Base-by-base conservation (phyloP, 2,113 vertebrate species). In the Calidris pugnax region DNA sequence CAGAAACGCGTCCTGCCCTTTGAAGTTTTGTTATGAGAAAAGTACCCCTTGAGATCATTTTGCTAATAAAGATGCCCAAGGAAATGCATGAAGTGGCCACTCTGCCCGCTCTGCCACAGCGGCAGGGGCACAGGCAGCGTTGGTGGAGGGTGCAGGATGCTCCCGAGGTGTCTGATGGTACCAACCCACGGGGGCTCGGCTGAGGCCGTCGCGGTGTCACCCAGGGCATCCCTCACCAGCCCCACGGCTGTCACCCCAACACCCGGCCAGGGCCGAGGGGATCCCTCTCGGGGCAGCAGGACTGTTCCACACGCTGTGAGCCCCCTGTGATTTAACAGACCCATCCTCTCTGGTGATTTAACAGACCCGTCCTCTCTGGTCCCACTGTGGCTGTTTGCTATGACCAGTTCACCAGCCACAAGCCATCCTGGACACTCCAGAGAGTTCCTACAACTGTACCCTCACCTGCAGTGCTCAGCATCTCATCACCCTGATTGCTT, bases 401-500 rank as follows among this genome's bases (percentile, higher is more conserved):
- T 26, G 9, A 45, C 8, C 2, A 0, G 1, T 1, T 12, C 0
- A 39, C 37, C 37, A 1, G 39, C 14, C 82, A 37, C 20, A 2
- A 22, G 20, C 37, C n/a, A 17, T 28, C 71, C 85, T 28, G 9
- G 2, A 10, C 17, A 2, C 45, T 14, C 8, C 1, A 18, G 28
- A 33, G 17, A 4, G 7, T 14, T 37, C 82, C 74, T 20, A 32
- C 14, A 77, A 57, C 1, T 9, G 21, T 4, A 2, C 10, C 64
- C 64, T 57, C 13, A 1, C 56, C 3, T 0, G 35, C 3, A 9
- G 32, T 13, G n/a, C 53, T 66, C 76, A 53, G 37, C 43, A 1
- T 5, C 9, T 50, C 53, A 53, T 55, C 4, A 0, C 22, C 47
- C 11, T 0, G 20, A 47, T 67, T 62, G 10, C 59, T 6, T 10